Percentiles rank a stretch among this genome's conserved stretches.
Conservation (phyloP, 2,113 vertebrate genomes). For the Notiomystis cincta region DNA sequence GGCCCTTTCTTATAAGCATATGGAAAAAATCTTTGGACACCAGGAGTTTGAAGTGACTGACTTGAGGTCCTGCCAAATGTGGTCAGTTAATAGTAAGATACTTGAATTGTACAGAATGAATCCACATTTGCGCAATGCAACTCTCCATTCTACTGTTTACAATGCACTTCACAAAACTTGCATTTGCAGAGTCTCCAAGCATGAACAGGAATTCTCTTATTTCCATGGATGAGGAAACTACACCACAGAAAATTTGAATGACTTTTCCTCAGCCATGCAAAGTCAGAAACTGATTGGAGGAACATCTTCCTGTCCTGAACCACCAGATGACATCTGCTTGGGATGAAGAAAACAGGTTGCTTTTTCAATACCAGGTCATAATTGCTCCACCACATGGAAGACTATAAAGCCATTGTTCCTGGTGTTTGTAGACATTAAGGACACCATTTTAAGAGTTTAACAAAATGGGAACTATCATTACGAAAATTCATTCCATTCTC, state of each 20-base stretch:
- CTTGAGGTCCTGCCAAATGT: background rate
- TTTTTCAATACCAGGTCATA: background rate
- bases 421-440: background rate
- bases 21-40: background rate
- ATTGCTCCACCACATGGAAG: background rate
- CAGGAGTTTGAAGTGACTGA: background rate
- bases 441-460: background rate
- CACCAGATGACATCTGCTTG: background rate
- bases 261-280: background rate
- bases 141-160: background rate
- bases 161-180: background rate
- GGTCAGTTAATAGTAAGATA: background rate
- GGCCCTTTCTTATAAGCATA: background rate
- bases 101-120: background rate
- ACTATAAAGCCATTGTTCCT: background rate
- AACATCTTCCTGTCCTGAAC: background rate
- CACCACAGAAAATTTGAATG: background rate
- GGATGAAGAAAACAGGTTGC: background rate
- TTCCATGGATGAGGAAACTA: background rate
- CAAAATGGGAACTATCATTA: background rate
- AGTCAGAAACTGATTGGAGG: background rate
- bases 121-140: background rate
- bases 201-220: background rate
- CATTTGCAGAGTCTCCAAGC: background rate
- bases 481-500: background rate